These are phyloP conservation scores for Globodera rostochiensis DNA, from an alignment of 1,140 invertebrate genomes.

Conservation along the genomic window DNA sequence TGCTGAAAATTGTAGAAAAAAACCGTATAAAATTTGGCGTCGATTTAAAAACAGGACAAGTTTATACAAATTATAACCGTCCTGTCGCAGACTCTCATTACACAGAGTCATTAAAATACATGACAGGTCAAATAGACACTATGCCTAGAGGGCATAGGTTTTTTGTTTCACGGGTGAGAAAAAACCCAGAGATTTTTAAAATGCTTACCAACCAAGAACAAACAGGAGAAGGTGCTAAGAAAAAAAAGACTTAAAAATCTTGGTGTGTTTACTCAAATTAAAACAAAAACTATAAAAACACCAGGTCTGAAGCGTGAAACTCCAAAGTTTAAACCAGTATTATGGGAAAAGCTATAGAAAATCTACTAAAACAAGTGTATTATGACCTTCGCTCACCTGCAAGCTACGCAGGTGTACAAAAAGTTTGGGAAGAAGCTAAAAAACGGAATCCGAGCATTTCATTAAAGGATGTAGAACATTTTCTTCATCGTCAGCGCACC, in stretches of 20 bases:
- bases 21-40: not conserved
- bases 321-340: not conserved
- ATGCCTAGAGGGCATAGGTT: not conserved
- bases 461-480: constrained; percentile 12
- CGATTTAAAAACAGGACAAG: not conserved
- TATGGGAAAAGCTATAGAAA: constrained; percentile 28
- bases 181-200: not conserved
- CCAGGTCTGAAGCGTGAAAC: not conserved
- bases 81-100: not conserved
- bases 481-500: constrained; percentile 26
- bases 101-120: not conserved
- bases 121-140: not conserved
- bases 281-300: constrained; percentile 6
- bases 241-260: not conserved
- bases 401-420: constrained; percentile 18
- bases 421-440: constrained; percentile 24
- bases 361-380: constrained; percentile 24
- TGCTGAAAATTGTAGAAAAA: not conserved
- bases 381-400: constrained; percentile 33
- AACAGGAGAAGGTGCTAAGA: not conserved
- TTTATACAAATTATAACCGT: not conserved
- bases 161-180: not conserved
- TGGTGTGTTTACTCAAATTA: not conserved
- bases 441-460: constrained; percentile 23
- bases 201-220: not conserved